Evolutionary conservation across 2,797 vertebrate species (phyloP).

Genomic region (Enteromius treurensis): DNA sequence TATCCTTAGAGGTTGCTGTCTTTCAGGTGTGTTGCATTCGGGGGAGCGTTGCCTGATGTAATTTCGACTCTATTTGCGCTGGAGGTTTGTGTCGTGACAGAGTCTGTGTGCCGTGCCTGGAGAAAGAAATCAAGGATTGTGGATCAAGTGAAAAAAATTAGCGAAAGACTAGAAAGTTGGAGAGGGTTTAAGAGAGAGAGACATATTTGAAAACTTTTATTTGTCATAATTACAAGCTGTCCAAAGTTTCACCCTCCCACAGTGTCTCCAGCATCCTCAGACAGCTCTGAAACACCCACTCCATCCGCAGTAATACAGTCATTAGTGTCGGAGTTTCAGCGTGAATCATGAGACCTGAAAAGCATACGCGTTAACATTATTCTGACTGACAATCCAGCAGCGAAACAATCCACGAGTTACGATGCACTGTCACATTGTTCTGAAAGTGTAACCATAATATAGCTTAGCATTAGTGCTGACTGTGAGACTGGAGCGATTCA

Average conservation of each 20-base stretch:
- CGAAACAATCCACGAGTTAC: neutral
- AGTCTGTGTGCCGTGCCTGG: neutral
- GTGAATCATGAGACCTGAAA: slow-evolving; percentile 35
- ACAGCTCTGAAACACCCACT: slow-evolving; percentile 24
- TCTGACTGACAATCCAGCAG: neutral
- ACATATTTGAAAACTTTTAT: neutral
- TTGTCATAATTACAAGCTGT: slow-evolving; percentile 25
- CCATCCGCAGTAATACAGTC: neutral
- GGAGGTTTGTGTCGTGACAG: neutral
- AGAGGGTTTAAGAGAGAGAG: neutral
- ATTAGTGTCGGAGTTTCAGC: slow-evolving; percentile 11
- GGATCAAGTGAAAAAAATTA: neutral
- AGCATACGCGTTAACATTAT: slow-evolving; percentile 11
- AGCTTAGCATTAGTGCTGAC: neutral
- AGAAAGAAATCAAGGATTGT: neutral
- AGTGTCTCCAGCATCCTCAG: neutral
- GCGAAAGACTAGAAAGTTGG: neutral
- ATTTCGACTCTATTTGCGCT: neutral
- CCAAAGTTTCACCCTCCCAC: slow-evolving; percentile 5
- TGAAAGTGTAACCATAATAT: neutral
- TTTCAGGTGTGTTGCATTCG: neutral
- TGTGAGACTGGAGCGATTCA: neutral
- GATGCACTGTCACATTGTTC: neutral
- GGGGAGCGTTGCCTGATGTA: neutral
- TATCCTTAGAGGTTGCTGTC: neutral